Conservation (phyloP, 2,888 invertebrate genomes). For the Hesperia comma region DNA sequence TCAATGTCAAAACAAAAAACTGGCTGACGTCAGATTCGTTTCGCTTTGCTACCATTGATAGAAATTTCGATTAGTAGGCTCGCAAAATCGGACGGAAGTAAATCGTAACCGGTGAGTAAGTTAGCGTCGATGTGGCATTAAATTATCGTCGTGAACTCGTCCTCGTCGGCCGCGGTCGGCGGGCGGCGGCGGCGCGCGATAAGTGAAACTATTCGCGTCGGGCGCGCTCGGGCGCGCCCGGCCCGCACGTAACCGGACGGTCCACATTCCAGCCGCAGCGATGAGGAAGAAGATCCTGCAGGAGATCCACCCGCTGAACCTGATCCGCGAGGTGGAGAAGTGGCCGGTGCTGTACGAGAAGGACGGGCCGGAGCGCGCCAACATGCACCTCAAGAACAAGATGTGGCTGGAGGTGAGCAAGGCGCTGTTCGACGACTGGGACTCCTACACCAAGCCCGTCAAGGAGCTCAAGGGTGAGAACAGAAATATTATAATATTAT, state of each 20-base stretch:
- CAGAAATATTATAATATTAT: neutral
- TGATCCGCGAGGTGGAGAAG: conserved; percentile 57
- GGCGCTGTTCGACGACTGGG: conserved; percentile 50
- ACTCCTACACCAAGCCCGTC: conserved; percentile 42
- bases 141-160: neutral
- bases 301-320: conserved; percentile 54
- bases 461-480: conserved; percentile 48
- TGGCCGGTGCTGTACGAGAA: conserved; percentile 55
- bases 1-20: neutral
- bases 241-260: neutral
- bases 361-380: conserved; percentile 49
- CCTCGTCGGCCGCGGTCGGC: too few relatives aligned
- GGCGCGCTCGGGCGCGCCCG: conserved; percentile 13
- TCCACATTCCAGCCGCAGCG: neutral
- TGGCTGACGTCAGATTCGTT: neutral
- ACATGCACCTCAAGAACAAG: conserved; percentile 48
- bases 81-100: neutral
- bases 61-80: too few relatives aligned
- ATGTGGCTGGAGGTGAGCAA: conserved; percentile 56
- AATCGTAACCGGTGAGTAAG: neutral
- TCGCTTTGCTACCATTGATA: too few relatives aligned
- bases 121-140: neutral
- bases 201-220: neutral
- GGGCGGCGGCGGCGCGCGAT: neutral
- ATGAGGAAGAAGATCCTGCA: conserved; percentile 51